Evolutionary conservation across 2,888 invertebrate genomes (phyloP), one percentile per base, ranked within the genome.

Genomic region (Miltochrista miniata): DNA sequence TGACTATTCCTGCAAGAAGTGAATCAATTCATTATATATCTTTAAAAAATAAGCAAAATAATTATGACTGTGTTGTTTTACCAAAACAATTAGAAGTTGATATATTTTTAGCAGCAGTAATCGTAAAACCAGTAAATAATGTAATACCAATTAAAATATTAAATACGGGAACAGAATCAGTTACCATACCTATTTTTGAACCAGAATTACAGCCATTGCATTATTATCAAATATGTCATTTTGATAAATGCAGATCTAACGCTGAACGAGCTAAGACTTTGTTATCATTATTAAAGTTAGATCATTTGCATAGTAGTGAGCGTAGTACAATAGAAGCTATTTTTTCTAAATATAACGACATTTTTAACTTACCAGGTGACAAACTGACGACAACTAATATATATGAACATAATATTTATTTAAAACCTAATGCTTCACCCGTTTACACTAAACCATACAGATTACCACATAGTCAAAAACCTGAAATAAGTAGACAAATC

Each of bases 271-370:
- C 11, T 14, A 29, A 29, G 1, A 30, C 0, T n/a, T 4, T 36
- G 10, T 37, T 45, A 36, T 29, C 36, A 1, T 8, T 43, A 5
- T 18, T 43, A 7, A 24, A 44, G 12, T 36, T 44, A 24, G 5
- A 5, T 4, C 18, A 24, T 24, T 24, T 24, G 5, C 2, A 24
- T 24, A 24, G 3, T 4, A 5, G 5, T 2, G 18, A 24, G 18
- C 18, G 5, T 2, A 24, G 2, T 9, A 15, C 34, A 14, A 34
- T 65, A 59, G 66, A 66, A 36, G 33, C 24, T 12, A 44, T 49
- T 39, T 49, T 43, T 34, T 18, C 49, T 8, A 44, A 50, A 40
- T 50, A 41, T 24, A 4, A 2, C 2, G 18, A 24, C 18, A 5
- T 24, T 2, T 24, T 24, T 5, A 4, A 4, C 2, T 24, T 24